Evolutionary conservation across 2,113 vertebrate genomes (phyloP).

Genomic region (Phrynocephalus versicolor): DNA sequence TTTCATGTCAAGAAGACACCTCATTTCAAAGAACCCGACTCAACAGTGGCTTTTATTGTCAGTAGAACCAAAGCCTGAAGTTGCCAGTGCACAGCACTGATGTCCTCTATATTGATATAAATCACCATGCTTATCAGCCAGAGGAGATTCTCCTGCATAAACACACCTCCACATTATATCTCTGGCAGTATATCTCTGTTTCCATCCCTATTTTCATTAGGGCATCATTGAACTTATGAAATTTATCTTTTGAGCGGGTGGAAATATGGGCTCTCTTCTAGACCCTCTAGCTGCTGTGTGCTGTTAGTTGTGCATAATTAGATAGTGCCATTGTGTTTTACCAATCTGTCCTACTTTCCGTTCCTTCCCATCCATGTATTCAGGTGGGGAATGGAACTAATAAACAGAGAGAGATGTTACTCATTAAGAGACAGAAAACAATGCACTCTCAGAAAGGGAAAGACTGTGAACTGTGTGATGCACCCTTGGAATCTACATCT

Average conservation of each 20-base stretch:
- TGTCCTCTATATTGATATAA: not conserved
- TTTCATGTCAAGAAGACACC: no score
- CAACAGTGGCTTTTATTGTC: no score
- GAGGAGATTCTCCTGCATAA: not conserved
- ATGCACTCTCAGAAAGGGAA: not conserved
- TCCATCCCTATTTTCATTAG: not conserved
- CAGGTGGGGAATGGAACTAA: not conserved
- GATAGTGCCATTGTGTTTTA: not conserved
- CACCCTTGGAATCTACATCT: not conserved
- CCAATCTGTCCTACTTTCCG: not conserved
- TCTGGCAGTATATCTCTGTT: not conserved
- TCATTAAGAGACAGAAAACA: not conserved
- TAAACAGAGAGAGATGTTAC: accelerated
- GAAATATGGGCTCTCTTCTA: not conserved
- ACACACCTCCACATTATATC: not conserved
- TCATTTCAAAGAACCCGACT: no score
- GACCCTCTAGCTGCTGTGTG: not conserved
- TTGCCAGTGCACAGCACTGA: not conserved
- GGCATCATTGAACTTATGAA: no score
- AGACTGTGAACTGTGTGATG: not conserved
- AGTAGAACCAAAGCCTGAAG: not conserved
- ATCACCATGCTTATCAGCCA: not conserved
- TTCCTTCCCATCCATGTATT: not conserved
- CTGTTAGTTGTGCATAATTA: not conserved
- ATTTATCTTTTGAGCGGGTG: not conserved